A percentile compares a stretch with the other conserved stretches of the same genome.
phyloP scores from a whole-genome alignment of 2,113 vertebrate genomes.

The Poeciliopsis occidentalis region DNA sequence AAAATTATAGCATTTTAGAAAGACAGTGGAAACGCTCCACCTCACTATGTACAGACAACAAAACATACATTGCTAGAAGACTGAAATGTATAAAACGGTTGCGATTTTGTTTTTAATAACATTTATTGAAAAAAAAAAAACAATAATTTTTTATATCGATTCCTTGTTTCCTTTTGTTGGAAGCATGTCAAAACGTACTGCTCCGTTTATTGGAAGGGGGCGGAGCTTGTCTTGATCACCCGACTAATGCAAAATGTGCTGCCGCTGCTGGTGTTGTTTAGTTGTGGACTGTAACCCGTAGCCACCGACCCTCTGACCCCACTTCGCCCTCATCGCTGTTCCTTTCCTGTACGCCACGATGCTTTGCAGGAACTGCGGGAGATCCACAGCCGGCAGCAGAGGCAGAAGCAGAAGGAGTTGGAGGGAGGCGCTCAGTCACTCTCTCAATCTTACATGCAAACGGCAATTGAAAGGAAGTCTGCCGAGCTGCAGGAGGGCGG shows the following conservation, averaged over 20 bases:
- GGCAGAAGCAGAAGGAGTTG: conserved; percentile 89
- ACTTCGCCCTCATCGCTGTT: conserved; percentile 62
- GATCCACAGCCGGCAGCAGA: conserved; percentile 92
- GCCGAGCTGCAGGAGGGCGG: conserved; percentile 72
- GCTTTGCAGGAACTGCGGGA: conserved; percentile 91
- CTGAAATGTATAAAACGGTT: too few species aligned
- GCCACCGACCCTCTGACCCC: conserved; percentile 55
- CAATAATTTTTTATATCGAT: too few species aligned
- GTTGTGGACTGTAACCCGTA: conserved; percentile 58
- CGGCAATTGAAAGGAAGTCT: conserved; percentile 61
- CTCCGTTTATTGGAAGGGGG: conserved; percentile 12
- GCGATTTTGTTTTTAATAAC: too few species aligned
- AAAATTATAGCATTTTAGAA: background rate
- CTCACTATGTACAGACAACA: background rate
- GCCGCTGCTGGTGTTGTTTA: conserved; percentile 35
- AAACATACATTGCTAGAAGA: too few species aligned
- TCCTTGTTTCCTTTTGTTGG: background rate
- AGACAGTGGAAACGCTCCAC: background rate
- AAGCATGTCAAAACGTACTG: background rate
- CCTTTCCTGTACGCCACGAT: conserved; percentile 65
- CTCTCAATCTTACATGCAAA: conserved; percentile 55
- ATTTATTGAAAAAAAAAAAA: too few species aligned
- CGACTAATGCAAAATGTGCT: conserved; percentile 44
- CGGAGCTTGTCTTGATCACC: conserved; percentile 59
- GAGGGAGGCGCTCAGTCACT: conserved; percentile 66